Evolutionary conservation across 2,113 vertebrate species (phyloP), one percentile per base, ranked within the genome.

Genomic region (Tenrec ecaudatus): DNA sequence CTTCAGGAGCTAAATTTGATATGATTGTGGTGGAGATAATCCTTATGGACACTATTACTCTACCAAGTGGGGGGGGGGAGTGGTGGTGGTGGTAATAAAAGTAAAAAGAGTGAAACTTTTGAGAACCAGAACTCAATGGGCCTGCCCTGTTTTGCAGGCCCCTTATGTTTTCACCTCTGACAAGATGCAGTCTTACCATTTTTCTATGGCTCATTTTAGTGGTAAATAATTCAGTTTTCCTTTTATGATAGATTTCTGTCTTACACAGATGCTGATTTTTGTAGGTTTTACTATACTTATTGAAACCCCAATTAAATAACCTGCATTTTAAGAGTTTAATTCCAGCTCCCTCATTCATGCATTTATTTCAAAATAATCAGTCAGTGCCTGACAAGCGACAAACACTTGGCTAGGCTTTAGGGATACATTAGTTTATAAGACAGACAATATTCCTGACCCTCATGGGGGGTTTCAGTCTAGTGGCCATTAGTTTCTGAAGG

Each of bases 281-380:
- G 22, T 22, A 64, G 62, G 7, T 64, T 23, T 64, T 64, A 64
- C 62, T 64, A 22, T 64, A 87, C 82, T 89, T 94, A 17, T 87
- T 33, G 43, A 92, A 89, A 75, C 38, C 62, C 8, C 27, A 25
- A 91, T 90, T 64, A 79, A 69, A 15, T 81, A n/a, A 43, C n/a
- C 33, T 82, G 4, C n/a, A 79, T 86, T 84, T 87, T 20, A 88
- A 95, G 94, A 53, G 29, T 90, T 53, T 64, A 80, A 86, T 88
- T 58, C 4, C 43, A 90, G 84, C 87, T 76, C 75, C 36, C 12
- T 84, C 58, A n/a, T 86, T 86, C 20, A 73, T 73, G 90, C 12
- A 73, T 69, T 95, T 77, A 86, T 89, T 86, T 11, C 86, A 75
- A 38, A 93, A 81, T 57, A 81, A 62, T 86, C 36, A 76, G 10